Percentiles rank a stretch among this genome's conserved stretches.
Evolutionary conservation across 2,888 invertebrate species (phyloP).

Genomic region (Ametastegia equiseti): DNA sequence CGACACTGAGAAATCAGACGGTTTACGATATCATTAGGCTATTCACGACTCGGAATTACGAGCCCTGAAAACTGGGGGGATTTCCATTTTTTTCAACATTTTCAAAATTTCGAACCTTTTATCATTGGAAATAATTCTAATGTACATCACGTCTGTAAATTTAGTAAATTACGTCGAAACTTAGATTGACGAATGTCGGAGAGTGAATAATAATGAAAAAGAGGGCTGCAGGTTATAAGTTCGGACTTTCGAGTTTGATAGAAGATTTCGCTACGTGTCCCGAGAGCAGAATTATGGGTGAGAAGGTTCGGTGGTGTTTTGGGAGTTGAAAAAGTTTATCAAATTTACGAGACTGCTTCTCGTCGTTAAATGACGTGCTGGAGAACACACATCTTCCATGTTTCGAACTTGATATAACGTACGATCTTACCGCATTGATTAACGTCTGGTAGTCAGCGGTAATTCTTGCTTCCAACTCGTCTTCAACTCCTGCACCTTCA

Average conservation of each 20-base stretch:
- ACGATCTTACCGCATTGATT: conserved; percentile 37
- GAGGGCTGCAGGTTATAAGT: neutral
- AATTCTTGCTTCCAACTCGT: conserved; percentile 3
- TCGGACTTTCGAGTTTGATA: neutral
- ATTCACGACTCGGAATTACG: conserved; percentile 8
- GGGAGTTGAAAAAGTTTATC: conserved; percentile 2
- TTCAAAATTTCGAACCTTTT: neutral
- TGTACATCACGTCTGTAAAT: too few relatives aligned
- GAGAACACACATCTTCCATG: conserved; percentile 10
- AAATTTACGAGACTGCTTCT: conserved; percentile 23
- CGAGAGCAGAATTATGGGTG: conserved; percentile 12
- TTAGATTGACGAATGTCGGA: too few relatives aligned
- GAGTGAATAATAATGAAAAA: neutral
- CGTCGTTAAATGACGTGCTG: conserved; percentile 34
- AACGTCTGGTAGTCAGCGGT: conserved; percentile 10
- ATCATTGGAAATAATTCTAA: neutral
- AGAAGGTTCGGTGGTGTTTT: conserved; percentile 23
- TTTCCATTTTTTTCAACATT: neutral
- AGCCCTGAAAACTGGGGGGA: neutral
- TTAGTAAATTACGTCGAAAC: too few relatives aligned
- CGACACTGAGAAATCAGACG: conserved; percentile 23
- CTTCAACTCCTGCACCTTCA: too few relatives aligned
- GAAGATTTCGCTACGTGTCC: conserved; percentile 11
- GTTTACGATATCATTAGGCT: conserved; percentile 7
- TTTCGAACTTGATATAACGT: conserved; percentile 28